These are phyloP conservation scores for Tethea ocularis DNA, from an alignment of 2,888 invertebrate genomes.

Conservation along the genomic window DNA sequence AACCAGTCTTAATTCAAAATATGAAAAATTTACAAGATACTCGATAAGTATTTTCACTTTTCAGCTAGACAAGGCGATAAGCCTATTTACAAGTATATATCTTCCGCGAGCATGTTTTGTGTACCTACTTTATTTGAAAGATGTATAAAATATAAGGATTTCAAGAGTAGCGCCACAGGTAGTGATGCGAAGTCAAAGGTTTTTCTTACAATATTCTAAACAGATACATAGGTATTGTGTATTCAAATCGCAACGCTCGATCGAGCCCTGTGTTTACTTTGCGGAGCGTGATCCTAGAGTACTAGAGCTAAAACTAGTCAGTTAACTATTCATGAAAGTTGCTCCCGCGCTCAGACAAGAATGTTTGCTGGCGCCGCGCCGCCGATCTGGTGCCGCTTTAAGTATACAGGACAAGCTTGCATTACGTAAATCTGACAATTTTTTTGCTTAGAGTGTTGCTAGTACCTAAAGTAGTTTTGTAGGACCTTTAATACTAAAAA, in stretches of 20 bases:
- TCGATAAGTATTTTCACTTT: neutral
- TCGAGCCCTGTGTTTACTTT: slow-evolving; percentile 51
- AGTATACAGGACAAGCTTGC: slow-evolving; percentile 16
- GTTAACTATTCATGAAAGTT: slow-evolving; percentile 81
- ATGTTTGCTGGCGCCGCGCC: slow-evolving; percentile 72
- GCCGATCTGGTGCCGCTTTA: slow-evolving; percentile 18
- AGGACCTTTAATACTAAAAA: neutral
- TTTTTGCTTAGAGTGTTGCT: slow-evolving; percentile 4
- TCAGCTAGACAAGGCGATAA: neutral
- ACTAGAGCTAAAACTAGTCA: slow-evolving; percentile 64
- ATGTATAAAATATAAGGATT: neutral
- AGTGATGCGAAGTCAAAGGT: slow-evolving; percentile 23
- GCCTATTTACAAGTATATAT: neutral
- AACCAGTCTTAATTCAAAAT: too few relatives aligned
- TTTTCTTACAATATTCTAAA: slow-evolving; percentile 35
- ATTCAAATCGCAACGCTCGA: slow-evolving; percentile 37
- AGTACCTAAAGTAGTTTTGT: neutral
- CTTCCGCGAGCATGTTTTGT: neutral
- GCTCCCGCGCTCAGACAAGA: slow-evolving; percentile 66
- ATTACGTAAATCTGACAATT: slow-evolving; percentile 10
- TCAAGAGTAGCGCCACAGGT: too few relatives aligned
- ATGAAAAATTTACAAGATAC: neutral
- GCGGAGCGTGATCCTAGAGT: slow-evolving; percentile 46
- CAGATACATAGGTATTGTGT: slow-evolving; percentile 34
- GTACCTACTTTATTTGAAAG: neutral